These are phyloP conservation scores for Homalodisca vitripennis DNA, from an alignment of 1,140 invertebrate genomes.

Conservation along the genomic window DNA sequence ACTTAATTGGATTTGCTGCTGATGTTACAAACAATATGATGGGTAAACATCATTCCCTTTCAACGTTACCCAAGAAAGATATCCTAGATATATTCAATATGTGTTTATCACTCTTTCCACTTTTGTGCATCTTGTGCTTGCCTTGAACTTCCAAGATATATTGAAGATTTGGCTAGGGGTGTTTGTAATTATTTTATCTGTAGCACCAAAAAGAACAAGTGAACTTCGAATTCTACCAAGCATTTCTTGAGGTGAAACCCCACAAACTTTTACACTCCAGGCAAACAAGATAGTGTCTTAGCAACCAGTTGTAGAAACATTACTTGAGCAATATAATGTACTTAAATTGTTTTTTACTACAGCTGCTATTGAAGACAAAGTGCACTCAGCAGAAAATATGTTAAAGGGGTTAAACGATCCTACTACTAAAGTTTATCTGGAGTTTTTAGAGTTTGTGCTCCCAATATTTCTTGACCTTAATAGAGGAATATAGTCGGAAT, in stretches of 20 bases:
- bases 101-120: slow-evolving; percentile 37
- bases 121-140: slow-evolving; percentile 33
- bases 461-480: too few relatives aligned
- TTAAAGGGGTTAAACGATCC: slow-evolving; percentile 27
- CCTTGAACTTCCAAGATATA: slow-evolving; percentile 18
- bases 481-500: slow-evolving; percentile 25
- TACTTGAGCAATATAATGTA: slow-evolving; percentile 42
- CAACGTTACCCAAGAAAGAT: slow-evolving; percentile 30
- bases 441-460: slow-evolving; percentile 23
- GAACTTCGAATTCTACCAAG: slow-evolving; percentile 35
- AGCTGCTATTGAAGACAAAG: slow-evolving; percentile 18
- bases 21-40: slow-evolving; percentile 38
- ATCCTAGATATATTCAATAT: slow-evolving; percentile 31
- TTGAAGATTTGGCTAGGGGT: slow-evolving; percentile 31
- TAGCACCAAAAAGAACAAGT: slow-evolving; percentile 32
- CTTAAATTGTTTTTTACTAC: slow-evolving; percentile 40
- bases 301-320: slow-evolving; percentile 37
- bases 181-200: slow-evolving; percentile 32
- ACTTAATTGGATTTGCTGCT: slow-evolving; percentile 35
- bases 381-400: slow-evolving; percentile 19
- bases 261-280: slow-evolving; percentile 40
- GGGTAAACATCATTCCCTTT: slow-evolving; percentile 34
- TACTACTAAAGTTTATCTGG: slow-evolving; percentile 22
- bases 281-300: slow-evolving; percentile 44
- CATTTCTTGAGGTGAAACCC: slow-evolving; percentile 35